Evolutionary conservation across 2,888 invertebrate species (phyloP).

Genomic region (Mystacides longicornis): DNA sequence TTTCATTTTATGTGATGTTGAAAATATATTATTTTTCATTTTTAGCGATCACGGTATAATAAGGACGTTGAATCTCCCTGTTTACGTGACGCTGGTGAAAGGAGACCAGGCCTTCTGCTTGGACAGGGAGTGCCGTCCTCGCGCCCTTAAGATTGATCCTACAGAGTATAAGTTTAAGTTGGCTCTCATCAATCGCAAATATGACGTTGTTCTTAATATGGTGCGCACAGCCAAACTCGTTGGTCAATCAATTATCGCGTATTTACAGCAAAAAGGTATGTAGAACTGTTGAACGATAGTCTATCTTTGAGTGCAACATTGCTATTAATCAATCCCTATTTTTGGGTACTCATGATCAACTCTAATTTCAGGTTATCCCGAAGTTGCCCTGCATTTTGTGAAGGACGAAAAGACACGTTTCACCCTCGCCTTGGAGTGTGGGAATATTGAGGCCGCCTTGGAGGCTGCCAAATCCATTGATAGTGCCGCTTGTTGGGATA

Average conservation of each 20-base stretch:
- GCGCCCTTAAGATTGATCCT: constrained; percentile 88
- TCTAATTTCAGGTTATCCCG: constrained; percentile 66
- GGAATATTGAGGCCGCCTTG: constrained; percentile 94
- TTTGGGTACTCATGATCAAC: too few species aligned
- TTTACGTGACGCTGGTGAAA: constrained; percentile 90
- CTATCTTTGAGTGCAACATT: not conserved
- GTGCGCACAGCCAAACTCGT: constrained; percentile 93
- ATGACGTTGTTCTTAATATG: constrained; percentile 91
- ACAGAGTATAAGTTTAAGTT: constrained; percentile 98
- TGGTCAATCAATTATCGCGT: constrained; percentile 98
- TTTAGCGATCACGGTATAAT: constrained; percentile 93
- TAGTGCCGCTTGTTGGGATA: constrained; percentile 93
- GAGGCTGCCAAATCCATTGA: constrained; percentile 94
- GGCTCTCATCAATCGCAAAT: constrained; percentile 91
- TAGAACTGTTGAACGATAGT: not conserved
- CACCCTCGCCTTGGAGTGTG: constrained; percentile 92
- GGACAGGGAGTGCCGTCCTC: constrained; percentile 85
- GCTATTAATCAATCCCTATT: too few species aligned
- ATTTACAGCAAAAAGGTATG: constrained; percentile 91
- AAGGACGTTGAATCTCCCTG: constrained; percentile 92
- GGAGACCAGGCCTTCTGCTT: constrained; percentile 80
- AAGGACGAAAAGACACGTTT: constrained; percentile 97
- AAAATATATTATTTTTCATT: not conserved
- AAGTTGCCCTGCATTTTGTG: constrained; percentile 97
- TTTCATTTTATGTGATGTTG: not conserved